These are phyloP conservation scores for Gila orcuttii DNA, from an alignment of 2,113 vertebrate genomes.

Conservation along the genomic window DNA sequence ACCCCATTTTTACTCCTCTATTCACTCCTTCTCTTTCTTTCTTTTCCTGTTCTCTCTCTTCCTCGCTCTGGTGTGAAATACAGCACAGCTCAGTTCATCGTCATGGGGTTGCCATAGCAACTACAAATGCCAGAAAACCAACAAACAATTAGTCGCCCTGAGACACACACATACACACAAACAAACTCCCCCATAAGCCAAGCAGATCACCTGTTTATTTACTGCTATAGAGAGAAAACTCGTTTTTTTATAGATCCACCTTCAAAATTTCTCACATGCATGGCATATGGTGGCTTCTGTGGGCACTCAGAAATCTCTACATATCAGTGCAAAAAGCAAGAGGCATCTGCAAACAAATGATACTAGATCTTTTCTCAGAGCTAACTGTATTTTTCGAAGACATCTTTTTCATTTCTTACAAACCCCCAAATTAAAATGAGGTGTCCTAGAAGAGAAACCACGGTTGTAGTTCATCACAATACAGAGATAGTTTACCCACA, in stretches of 20 bases:
- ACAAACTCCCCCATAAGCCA: constrained; percentile 25
- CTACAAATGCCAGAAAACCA: constrained; percentile 62
- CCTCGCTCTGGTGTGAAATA: constrained; percentile 63
- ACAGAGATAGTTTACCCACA: not conserved
- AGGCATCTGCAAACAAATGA: too few relatives aligned
- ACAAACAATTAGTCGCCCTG: constrained; percentile 66
- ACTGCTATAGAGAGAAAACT: constrained; percentile 3
- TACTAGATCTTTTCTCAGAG: too few relatives aligned
- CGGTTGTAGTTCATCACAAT: too few relatives aligned
- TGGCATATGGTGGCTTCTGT: not conserved
- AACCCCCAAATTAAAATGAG: too few relatives aligned
- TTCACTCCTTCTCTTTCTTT: constrained; percentile 15
- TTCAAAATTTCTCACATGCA: not conserved
- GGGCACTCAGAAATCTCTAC: not conserved
- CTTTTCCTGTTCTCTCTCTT: not conserved
- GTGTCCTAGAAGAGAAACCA: too few relatives aligned
- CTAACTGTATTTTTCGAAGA: too few relatives aligned
- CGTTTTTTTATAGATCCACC: not conserved
- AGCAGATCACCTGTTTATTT: not conserved
- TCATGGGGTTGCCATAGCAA: constrained; percentile 66
- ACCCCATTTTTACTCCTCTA: constrained; percentile 12
- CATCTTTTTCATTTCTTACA: too few relatives aligned
- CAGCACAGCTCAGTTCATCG: constrained; percentile 55
- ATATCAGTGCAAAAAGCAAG: not conserved
- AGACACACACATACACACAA: constrained; percentile 25